phyloP scores from a whole-genome alignment of 2,113 vertebrate species.

The Pterophyllum scalare region DNA sequence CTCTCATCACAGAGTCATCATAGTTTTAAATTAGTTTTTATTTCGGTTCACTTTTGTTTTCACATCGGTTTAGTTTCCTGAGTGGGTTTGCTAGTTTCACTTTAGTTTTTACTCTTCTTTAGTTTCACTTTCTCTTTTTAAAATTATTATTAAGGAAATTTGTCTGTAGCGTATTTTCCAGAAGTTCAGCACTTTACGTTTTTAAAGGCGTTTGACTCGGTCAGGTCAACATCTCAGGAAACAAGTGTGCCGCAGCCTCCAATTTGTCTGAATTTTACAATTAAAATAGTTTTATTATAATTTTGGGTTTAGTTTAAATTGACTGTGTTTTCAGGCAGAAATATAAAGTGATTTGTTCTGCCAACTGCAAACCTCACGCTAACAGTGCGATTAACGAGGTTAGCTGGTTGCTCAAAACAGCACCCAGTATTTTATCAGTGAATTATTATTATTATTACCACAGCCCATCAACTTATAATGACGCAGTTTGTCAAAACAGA shows the following conservation, averaged over 20 bases:
- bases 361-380: too few relatives aligned
- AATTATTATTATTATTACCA: neutral
- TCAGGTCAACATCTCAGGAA: neutral
- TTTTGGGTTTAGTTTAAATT: neutral
- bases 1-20: neutral
- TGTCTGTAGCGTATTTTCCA: too few relatives aligned
- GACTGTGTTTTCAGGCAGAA: neutral
- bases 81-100: too few relatives aligned
- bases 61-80: neutral
- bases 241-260: neutral
- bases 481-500: neutral
- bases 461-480: neutral
- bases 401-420: too few relatives aligned
- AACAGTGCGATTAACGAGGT: too few relatives aligned
- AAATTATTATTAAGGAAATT: too few relatives aligned
- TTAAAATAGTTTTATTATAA: neutral
- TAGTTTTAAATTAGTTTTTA: neutral
- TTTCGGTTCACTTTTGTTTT: neutral
- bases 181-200: neutral
- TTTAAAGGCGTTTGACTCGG: neutral
- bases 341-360: too few relatives aligned
- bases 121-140: neutral
- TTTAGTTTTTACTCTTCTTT: too few relatives aligned
- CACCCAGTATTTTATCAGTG: neutral
- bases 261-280: neutral